A percentile compares a stretch with the other conserved stretches of the same genome.
phyloP scores from a whole-genome alignment of 2,113 vertebrate species.

The Aptenodytes forsteri region DNA sequence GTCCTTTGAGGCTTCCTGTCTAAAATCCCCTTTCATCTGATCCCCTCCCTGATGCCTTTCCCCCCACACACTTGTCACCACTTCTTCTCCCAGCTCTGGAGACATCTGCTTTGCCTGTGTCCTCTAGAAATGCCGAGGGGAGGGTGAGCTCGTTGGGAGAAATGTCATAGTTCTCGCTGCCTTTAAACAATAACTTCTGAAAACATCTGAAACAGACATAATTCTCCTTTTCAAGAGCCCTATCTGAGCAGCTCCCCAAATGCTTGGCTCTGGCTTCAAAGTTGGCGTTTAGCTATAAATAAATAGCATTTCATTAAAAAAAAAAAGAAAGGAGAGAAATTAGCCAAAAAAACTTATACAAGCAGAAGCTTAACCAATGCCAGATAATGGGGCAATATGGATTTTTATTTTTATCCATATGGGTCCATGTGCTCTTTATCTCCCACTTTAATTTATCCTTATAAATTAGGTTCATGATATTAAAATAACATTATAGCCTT shows the following conservation, averaged over 20 bases:
- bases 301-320: conserved; percentile 54
- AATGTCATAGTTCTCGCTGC: not conserved
- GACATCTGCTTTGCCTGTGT: conserved; percentile 55
- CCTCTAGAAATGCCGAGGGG: not conserved
- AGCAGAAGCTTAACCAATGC: conserved; percentile 57
- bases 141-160: not conserved
- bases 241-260: conserved; percentile 55
- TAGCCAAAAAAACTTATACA: conserved; percentile 47
- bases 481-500: conserved; percentile 54
- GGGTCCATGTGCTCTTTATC: conserved; percentile 43
- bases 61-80: conserved; percentile 36
- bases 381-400: conserved; percentile 56
- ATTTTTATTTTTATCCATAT: conserved; percentile 62
- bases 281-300: conserved; percentile 54
- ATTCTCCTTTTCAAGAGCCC: conserved; percentile 41
- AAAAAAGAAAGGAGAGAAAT: conserved; percentile 24
- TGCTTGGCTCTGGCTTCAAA: conserved; percentile 62
- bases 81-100: not conserved
- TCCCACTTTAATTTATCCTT: conserved; percentile 57
- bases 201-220: conserved; percentile 54
- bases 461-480: conserved; percentile 48
- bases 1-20: not conserved
- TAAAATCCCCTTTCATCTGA: conserved; percentile 9
- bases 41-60: not conserved
- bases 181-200: conserved; percentile 63